Base-by-base conservation (phyloP, 2,888 invertebrate species). In the Apamea epomidion region DNA sequence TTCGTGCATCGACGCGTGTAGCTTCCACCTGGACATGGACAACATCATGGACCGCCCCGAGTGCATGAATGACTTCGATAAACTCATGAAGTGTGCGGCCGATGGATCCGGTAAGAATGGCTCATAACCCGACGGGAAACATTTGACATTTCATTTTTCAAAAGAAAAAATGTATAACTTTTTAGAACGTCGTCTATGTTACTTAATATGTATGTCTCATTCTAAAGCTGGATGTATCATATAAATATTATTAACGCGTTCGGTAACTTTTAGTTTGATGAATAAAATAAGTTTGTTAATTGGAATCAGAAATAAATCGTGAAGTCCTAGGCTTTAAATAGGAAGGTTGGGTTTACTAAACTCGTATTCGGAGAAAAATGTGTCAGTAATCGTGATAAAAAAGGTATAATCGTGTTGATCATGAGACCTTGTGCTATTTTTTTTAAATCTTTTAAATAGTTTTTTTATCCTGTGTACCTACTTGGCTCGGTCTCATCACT, bases 21-120 rank as follows among this genome's bases (percentile, higher is more conserved):
- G 98, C 80, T 98, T 98, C 95, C 98, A 98, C 92, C 95, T 99
- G 76, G 98, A 99, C 92, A 98, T 99, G 93, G 98, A 98, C 93
- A 98, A 98, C 74, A 98, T 99, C 70, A 98, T 98, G 93, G 98
- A 98, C 95, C 97, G 98, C 69, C 98, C 98, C 0, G 98, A 98
- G 92, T 99, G 99, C 93, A 98, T 98, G 92, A 97, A 98, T 82
- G 99, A 99, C 95, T 98, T 98, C 92, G 98, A 98, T 93, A 99
- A 99, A 91, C 96, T 99, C 74, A 98, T 99, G 98, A 98, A 98
- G 91, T 99, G 99, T 91, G 98, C 98, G 0, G 98, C 99, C 1
- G 98, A 98, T 89, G 98, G 98, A 12, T 98, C 98, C 80, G 98
- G 98, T 98, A 92, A 65, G 64, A 64, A 18, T 18, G 29, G 8